phyloP scores from a whole-genome alignment of 2,888 invertebrate species.

The Cyrtodaria siliqua region DNA sequence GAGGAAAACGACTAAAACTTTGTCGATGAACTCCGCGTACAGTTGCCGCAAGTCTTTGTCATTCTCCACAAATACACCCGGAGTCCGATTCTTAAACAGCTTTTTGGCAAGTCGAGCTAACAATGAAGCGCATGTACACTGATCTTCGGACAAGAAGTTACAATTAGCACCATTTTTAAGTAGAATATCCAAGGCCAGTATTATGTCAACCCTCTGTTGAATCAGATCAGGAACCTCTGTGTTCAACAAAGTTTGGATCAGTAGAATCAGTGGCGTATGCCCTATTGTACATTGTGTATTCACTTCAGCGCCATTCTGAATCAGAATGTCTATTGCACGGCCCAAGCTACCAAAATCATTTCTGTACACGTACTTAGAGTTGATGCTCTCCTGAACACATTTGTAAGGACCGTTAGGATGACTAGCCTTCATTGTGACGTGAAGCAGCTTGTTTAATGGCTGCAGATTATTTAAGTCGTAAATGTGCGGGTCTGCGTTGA shows the following conservation, averaged over 20 bases:
- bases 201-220: slow-evolving; percentile 86
- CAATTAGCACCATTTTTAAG: slow-evolving; percentile 91
- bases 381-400: slow-evolving; percentile 90
- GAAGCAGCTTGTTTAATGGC: slow-evolving; percentile 89
- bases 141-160: slow-evolving; percentile 89
- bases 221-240: slow-evolving; percentile 91
- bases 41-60: slow-evolving; percentile 27
- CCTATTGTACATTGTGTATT: slow-evolving; percentile 77
- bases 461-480: slow-evolving; percentile 89
- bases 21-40: slow-evolving; percentile 89
- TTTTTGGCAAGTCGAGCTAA: slow-evolving; percentile 72
- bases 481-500: slow-evolving; percentile 82
- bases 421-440: slow-evolving; percentile 88
- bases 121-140: slow-evolving; percentile 89
- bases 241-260: slow-evolving; percentile 91
- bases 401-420: slow-evolving; percentile 88
- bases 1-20: slow-evolving; percentile 89
- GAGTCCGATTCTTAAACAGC: slow-evolving; percentile 54
- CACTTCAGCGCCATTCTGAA: slow-evolving; percentile 77
- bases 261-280: slow-evolving; percentile 90
- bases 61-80: slow-evolving; percentile 15
- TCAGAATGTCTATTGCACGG: slow-evolving; percentile 76
- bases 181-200: slow-evolving; percentile 90
- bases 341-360: slow-evolving; percentile 77
- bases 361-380: slow-evolving; percentile 86